phyloP scores from a whole-genome alignment of 1,140 invertebrate genomes.

The Bombus huntii region DNA sequence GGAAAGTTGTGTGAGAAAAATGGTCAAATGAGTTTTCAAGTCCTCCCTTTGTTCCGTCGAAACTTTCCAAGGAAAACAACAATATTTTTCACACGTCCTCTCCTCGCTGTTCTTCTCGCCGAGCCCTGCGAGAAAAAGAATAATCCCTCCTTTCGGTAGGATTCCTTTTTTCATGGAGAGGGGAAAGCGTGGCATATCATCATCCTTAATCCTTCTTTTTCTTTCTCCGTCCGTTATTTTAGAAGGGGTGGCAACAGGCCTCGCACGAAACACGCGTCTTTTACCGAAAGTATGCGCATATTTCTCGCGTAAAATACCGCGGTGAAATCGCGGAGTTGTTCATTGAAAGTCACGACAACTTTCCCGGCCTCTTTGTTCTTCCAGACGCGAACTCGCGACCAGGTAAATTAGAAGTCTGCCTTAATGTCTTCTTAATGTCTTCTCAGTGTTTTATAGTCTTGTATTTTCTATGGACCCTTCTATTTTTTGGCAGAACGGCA shows the following conservation, averaged over 20 bases:
- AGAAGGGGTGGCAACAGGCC: neutral
- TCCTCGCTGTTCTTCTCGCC: neutral
- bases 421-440: constrained; percentile 34
- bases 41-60: constrained; percentile 13
- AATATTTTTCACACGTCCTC: constrained; percentile 31
- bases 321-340: neutral
- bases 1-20: constrained; percentile 26
- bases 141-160: constrained; percentile 1
- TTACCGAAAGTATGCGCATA: constrained; percentile 18
- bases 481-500: neutral
- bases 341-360: constrained; percentile 6
- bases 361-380: neutral
- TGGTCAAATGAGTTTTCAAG: constrained; percentile 41
- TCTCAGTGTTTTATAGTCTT: neutral
- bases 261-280: neutral
- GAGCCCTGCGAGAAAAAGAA: neutral
- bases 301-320: neutral
- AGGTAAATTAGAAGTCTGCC: constrained; percentile 11
- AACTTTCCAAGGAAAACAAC: constrained; percentile 19
- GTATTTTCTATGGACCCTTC: no score
- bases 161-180: neutral
- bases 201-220: constrained; percentile 17
- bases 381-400: neutral
- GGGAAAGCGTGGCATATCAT: neutral
- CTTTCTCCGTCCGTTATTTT: neutral